Conservation (phyloP, 2,113 vertebrate genomes). For the Onychostruthus taczanowskii region DNA sequence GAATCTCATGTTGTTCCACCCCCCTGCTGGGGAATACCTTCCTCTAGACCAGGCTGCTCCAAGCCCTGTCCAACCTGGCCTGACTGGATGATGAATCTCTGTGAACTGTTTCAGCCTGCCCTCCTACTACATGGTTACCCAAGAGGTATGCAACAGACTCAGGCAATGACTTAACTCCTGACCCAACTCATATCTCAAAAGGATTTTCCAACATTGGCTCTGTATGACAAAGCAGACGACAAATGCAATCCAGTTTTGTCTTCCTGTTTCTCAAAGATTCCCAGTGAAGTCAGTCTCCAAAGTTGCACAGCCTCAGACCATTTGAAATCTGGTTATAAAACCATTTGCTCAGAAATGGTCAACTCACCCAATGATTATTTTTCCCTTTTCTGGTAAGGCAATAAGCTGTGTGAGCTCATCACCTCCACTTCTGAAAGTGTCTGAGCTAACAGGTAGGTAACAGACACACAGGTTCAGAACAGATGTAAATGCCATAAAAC, state of each 20-base stretch:
- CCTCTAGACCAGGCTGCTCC: neutral
- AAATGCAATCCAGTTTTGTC: neutral
- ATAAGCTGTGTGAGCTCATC: neutral
- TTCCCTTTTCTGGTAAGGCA: neutral
- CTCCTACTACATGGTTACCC: neutral
- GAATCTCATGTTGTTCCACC: neutral
- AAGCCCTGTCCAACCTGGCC: neutral
- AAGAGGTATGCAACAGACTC: neutral
- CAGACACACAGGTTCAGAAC: neutral
- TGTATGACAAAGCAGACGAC: neutral
- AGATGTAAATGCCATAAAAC: neutral
- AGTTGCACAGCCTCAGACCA: neutral
- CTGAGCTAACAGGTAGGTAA: neutral
- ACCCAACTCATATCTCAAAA: neutral
- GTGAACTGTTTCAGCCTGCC: neutral
- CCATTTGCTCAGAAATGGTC: neutral
- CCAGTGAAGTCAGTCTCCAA: neutral
- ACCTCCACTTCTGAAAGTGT: neutral
- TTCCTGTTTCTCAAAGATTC: neutral
- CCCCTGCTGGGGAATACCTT: neutral
- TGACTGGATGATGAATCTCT: neutral
- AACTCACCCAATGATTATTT: neutral
- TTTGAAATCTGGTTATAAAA: neutral
- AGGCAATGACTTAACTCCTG: neutral
- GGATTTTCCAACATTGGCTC: neutral